These are phyloP conservation scores for Zoanthus gigantus DNA, from an alignment of 92 coral and sea anemone species.

Conservation along the genomic window DNA sequence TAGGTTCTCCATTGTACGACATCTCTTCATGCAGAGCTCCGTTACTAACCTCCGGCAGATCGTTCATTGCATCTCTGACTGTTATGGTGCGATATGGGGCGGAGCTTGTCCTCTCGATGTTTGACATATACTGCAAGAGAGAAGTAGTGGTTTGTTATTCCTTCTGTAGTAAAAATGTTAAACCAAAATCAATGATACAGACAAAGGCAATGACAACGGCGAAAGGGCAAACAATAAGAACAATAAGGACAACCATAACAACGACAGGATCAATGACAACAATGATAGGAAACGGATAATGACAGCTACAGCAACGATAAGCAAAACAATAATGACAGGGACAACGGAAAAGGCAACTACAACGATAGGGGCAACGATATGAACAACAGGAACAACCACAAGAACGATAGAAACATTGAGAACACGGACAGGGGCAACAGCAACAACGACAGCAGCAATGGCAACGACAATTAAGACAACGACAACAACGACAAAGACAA, in stretches of 20 bases:
- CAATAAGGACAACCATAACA: not conserved
- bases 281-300: too few species aligned
- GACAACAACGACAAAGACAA: too few species aligned
- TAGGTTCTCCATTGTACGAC: slow-evolving; percentile 90
- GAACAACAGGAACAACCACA: too few species aligned
- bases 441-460: too few species aligned
- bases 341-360: too few species aligned
- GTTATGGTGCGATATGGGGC: slow-evolving; percentile 98
- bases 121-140: slow-evolving; percentile 74
- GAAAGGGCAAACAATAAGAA: not conserved
- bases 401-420: too few species aligned
- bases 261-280: too few species aligned
- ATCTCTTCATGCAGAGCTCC: slow-evolving; percentile 78
- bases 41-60: slow-evolving; percentile 92
- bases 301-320: too few species aligned
- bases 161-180: not conserved
- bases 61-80: slow-evolving; percentile 98
- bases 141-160: not conserved
- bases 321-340: too few species aligned
- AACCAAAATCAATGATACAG: not conserved
- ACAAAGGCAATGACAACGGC: not conserved
- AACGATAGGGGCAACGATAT: too few species aligned
- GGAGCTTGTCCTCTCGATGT: slow-evolving; percentile 86
- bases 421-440: too few species aligned
- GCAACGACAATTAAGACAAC: too few species aligned